Base-by-base conservation (phyloP, 2,797 vertebrate genomes). In the Propithecus perrieri region DNA sequence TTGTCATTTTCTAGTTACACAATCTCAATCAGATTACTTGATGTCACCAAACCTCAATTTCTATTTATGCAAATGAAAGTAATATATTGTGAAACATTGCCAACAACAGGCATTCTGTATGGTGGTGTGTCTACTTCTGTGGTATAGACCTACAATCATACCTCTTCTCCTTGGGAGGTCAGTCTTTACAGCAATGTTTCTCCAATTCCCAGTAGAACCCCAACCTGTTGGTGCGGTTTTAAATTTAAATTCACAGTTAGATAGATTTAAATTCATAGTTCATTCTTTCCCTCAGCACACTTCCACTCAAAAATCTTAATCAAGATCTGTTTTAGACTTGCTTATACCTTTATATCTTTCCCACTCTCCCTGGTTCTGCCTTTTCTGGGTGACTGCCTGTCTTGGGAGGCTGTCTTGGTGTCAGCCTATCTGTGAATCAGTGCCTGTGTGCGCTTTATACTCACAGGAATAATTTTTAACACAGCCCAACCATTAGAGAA, bases 101-200 rank as follows among this genome's bases (percentile, higher is more conserved):
- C 38, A 11, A 13, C 43, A 43, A 4, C 15, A 10, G 8, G 4
- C 24, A 28, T 63, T 33, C 30, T 33, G 0, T 53, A 13, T 48
- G 24, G 26, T 33, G 22, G 1, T 20, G 2, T 61, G 4, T 55
- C 12, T 72, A 0, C 0, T 0, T 10, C 0, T 7, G 3, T 10
- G 41, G 14, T 7, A 8, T 1, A 53, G 50, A 30, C 17, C 14
- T 78, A 0, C 18, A 2, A 28, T 43, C 69, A 11, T 10, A 9
- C n/a, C 63, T 71, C 9, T 71, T 65, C 14, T 55, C 43, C 35
- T 55, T 13, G 7, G 63, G 22, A 57, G 14, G 1, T 5, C 18
- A 35, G 1, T 81, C 30, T 48, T 35, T 65, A 24, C 1, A 28
- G 14, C 4, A 55, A 0, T 5, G 18, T 18, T 80, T 75, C 48